Percentiles rank a stretch among this genome's conserved stretches.
These are phyloP conservation scores for Malurus splendens DNA, from an alignment of 2,797 vertebrate species.

Conservation along the genomic window DNA sequence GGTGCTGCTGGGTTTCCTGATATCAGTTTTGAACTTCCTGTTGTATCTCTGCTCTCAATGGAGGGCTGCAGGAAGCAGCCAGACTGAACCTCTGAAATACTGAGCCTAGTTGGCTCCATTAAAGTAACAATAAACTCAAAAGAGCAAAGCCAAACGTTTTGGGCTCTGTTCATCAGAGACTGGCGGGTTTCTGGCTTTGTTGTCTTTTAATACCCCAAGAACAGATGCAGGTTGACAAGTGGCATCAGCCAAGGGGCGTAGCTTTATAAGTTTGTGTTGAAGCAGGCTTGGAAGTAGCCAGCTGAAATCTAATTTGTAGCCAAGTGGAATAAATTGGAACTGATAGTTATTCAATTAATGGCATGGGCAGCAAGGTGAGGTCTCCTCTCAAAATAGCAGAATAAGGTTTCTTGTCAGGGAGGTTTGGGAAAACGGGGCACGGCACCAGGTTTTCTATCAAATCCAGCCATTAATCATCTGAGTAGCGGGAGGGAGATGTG, in stretches of 20 bases:
- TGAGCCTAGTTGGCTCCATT: not conserved
- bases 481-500: not conserved
- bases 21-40: not conserved
- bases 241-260: conserved; percentile 36
- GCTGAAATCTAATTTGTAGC: conserved; percentile 57
- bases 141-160: conserved; percentile 2
- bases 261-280: conserved; percentile 41
- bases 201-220: conserved; percentile 21
- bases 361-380: conserved; percentile 31
- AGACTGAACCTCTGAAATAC: not conserved
- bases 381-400: conserved; percentile 32
- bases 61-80: not conserved
- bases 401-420: conserved; percentile 5
- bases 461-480: conserved; percentile 20
- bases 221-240: conserved; percentile 53
- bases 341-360: conserved; percentile 59
- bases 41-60: not conserved
- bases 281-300: conserved; percentile 30
- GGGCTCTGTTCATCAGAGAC: conserved; percentile 4
- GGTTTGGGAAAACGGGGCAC: not conserved
- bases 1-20: not conserved
- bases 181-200: conserved; percentile 11
- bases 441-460: not conserved
- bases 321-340: conserved; percentile 55
- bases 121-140: not conserved